These are phyloP conservation scores for Cliona cf. orientalis DNA, from an alignment of 37 sponge, comb jelly and placozoan species.

Conservation along the genomic window DNA sequence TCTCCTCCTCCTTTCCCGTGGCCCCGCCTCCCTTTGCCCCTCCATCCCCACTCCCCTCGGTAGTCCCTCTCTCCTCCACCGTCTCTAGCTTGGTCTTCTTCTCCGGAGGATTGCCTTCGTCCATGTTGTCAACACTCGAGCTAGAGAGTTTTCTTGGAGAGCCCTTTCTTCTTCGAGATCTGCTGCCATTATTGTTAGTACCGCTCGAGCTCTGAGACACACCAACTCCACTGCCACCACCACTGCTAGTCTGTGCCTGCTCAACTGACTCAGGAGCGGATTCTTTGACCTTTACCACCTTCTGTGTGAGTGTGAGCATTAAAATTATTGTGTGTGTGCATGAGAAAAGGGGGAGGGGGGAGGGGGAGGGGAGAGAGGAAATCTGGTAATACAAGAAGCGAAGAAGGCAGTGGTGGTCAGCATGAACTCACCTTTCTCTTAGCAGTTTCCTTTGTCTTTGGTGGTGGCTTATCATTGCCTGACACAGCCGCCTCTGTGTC, in stretches of 20 bases:
- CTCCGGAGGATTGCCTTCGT: neutral
- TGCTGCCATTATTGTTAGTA: no score
- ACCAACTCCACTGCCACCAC: no score
- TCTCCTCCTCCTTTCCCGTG: neutral
- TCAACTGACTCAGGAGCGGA: no score
- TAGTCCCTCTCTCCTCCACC: neutral
- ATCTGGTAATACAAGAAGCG: neutral
- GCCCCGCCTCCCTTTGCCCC: constrained; percentile 1
- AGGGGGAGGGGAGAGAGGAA: neutral
- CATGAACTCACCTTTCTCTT: neutral
- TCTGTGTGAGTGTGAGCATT: neutral
- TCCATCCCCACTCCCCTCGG: neutral
- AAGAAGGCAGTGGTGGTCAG: no score
- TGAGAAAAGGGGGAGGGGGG: neutral
- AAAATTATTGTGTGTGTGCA: neutral
- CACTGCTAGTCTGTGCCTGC: no score
- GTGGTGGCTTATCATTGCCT: neutral
- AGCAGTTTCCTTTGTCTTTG: no score
- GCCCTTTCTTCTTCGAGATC: constrained; percentile 8
- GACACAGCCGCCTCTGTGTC: neutral
- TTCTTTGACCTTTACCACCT: neutral
- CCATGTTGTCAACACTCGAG: neutral
- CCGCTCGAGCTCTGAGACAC: no score
- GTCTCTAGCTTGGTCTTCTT: neutral
- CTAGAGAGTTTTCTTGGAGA: constrained; percentile 12